A percentile compares a stretch with the other conserved stretches of the same genome.
These are phyloP conservation scores for Branchinecta lynchi DNA, from an alignment of 1,140 invertebrate species.

Conservation along the genomic window DNA sequence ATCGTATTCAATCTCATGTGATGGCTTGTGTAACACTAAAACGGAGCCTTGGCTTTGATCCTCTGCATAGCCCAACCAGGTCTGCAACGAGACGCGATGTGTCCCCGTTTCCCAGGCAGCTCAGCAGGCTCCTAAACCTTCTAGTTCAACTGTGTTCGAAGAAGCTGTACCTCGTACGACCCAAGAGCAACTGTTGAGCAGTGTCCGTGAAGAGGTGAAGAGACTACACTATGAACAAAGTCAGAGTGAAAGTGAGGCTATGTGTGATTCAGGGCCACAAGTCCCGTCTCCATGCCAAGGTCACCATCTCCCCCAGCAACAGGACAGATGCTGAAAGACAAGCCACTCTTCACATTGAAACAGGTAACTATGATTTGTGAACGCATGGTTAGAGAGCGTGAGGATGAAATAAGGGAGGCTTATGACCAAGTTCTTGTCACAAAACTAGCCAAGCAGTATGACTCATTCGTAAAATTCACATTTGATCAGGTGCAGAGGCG, in stretches of 20 bases:
- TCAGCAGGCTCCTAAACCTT: neutral
- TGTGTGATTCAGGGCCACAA: constrained; percentile 16
- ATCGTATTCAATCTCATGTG: no score
- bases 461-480: constrained; percentile 93
- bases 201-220: constrained; percentile 77
- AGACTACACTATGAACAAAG: constrained; percentile 53
- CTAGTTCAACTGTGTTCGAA: neutral
- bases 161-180: neutral
- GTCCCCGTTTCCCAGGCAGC: constrained; percentile 35
- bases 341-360: constrained; percentile 83
- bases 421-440: constrained; percentile 78
- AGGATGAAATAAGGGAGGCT: constrained; percentile 74
- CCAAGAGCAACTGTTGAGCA: constrained; percentile 76
- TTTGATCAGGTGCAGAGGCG: constrained; percentile 86
- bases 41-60: constrained; percentile 81
- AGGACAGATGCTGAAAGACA: constrained; percentile 37
- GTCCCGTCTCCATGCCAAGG: constrained; percentile 34
- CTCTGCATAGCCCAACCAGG: constrained; percentile 52
- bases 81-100: constrained; percentile 74
- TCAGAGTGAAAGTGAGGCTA: constrained; percentile 16
- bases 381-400: constrained; percentile 80
- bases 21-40: constrained; percentile 94
- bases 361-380: constrained; percentile 90
- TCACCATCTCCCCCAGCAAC: constrained; percentile 30
- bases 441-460: constrained; percentile 91